phyloP scores from a whole-genome alignment of 2,113 vertebrate species.

The Clarias gariepinus region DNA sequence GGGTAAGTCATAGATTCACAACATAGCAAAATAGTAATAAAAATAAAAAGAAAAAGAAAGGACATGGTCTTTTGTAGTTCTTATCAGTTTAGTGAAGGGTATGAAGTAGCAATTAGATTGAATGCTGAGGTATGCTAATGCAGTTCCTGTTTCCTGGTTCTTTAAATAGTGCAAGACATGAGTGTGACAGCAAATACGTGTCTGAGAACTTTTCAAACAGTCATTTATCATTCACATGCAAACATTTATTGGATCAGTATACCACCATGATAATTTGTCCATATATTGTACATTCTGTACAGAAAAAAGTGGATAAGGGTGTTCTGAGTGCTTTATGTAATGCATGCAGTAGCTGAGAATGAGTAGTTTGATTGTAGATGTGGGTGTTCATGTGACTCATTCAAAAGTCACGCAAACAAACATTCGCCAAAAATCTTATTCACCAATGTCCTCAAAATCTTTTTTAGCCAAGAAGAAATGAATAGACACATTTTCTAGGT shows the following conservation, averaged over 20 bases:
- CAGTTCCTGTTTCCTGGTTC: conserved; percentile 10
- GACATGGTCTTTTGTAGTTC: neutral
- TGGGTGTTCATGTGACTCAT: neutral
- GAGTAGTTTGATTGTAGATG: neutral
- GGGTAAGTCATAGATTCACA: neutral
- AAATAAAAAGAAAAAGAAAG: too few relatives aligned
- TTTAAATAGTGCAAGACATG: neutral
- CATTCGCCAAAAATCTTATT: neutral
- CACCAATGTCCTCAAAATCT: neutral
- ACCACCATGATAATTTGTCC: neutral
- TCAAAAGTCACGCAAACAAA: neutral
- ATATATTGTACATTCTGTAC: neutral
- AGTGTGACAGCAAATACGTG: neutral
- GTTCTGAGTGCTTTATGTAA: neutral
- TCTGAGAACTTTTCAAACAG: neutral
- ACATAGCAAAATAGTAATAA: neutral
- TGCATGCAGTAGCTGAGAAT: neutral
- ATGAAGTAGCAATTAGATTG: neutral
- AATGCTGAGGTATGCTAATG: neutral
- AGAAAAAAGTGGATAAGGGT: neutral
- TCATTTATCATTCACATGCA: neutral
- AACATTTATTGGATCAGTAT: neutral
- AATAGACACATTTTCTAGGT: neutral
- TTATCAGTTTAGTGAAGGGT: neutral
- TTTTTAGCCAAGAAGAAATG: neutral